Base-by-base conservation (phyloP, 2,113 vertebrate species). In the Oryzias celebensis region DNA sequence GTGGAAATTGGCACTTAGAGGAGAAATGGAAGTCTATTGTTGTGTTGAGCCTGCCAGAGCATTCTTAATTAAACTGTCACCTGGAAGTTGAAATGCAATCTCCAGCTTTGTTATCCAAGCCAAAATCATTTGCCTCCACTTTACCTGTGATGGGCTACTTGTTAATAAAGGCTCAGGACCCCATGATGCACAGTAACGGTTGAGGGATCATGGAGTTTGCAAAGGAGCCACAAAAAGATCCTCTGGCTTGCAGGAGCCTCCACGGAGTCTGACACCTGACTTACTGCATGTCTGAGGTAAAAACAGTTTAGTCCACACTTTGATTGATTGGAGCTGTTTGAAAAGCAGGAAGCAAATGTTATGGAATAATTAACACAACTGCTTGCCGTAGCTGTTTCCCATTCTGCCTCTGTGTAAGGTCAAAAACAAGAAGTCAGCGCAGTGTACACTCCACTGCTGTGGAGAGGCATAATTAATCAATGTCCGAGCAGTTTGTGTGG, bases 61-160 rank as follows among this genome's bases (percentile, higher is more conserved):
- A 89, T 85, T 86, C 89, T 91, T 92, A 92, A 92, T 92, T 92
- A 93, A 92, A 90, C 84, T 91, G 90, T 92, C 90, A 90, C 88
- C 86, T 91, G 83, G 72, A 89, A 89, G 86, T 85, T 81, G 85
- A 91, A 90, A 91, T 81, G 84, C 86, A 86, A 88, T 87, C 86
- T 87, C 83, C 85, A 86, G 86, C 82, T 91, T 85, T 81, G 80
- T 85, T 91, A 88, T 87, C 84, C 77, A 73, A 85, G 79, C 83
- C 82, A 85, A 62, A 86, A 89, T 87, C 87, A 90, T 90, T 89
- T 88, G 83, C 80, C 76, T 87, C 86, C 69, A 74, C 84, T 90
- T 85, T 79, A 59, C 70, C 62, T 65, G 77, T 73, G 86, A 87
- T 80, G 65, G 67, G 82, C 65, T 78, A 78, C 68, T 75, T 77